Conservation (phyloP, 2,113 vertebrate species). For the Misgurnus anguillicaudatus region DNA sequence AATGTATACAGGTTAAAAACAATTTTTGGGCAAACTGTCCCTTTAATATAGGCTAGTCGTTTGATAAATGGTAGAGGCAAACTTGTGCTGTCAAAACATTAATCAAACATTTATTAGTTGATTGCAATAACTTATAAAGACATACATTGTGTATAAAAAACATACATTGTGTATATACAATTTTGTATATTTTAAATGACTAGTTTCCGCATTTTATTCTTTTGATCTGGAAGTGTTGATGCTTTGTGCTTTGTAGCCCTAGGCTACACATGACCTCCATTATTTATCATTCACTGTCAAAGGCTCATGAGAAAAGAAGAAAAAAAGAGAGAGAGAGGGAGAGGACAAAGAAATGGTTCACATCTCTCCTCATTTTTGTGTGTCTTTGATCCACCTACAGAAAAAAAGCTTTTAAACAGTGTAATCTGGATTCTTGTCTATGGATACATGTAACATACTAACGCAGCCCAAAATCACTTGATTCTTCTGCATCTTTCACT, state of each 20-base stretch:
- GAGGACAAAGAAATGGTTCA: slow-evolving; percentile 19
- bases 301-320: slow-evolving; percentile 10
- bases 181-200: neutral
- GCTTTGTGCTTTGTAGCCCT: slow-evolving; percentile 31
- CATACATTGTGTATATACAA: too few relatives aligned
- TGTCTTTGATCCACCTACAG: slow-evolving; percentile 43
- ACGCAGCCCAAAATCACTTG: neutral
- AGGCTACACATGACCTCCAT: slow-evolving; percentile 51
- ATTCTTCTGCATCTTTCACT: neutral
- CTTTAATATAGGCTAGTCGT: too few relatives aligned
- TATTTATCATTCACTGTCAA: slow-evolving; percentile 45
- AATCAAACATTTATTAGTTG: neutral
- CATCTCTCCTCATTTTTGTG: slow-evolving; percentile 25
- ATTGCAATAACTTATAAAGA: too few relatives aligned
- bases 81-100: too few relatives aligned
- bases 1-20: too few relatives aligned
- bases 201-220: slow-evolving; percentile 38
- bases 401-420: slow-evolving; percentile 37
- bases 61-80: neutral
- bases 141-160: too few relatives aligned
- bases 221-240: slow-evolving; percentile 48
- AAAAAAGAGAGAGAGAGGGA: neutral
- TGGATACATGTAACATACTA: neutral
- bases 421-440: slow-evolving; percentile 3
- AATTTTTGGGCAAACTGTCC: too few relatives aligned